A percentile compares a stretch with the other conserved stretches of the same genome.
phyloP scores from a whole-genome alignment of 2,888 invertebrate genomes.

The Epiblema foenella region DNA sequence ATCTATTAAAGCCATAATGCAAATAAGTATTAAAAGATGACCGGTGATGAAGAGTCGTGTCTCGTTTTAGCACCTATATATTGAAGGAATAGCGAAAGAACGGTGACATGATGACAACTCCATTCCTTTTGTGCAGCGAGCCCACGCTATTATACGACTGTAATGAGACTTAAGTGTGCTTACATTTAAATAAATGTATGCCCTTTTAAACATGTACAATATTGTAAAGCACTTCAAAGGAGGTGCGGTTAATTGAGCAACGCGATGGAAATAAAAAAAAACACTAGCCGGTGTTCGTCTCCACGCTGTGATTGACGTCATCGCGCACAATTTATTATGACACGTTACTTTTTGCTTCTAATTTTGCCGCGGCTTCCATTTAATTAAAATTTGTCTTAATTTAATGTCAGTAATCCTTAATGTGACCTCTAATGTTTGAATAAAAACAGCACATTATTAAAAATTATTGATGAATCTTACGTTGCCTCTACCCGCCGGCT shows the following conservation, averaged over 20 bases:
- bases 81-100: conserved; percentile 14
- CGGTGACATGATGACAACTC: conserved; percentile 21
- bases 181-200: not conserved
- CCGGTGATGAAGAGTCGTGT: not conserved
- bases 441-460: not conserved
- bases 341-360: conserved; percentile 55
- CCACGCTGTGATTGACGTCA: conserved; percentile 64
- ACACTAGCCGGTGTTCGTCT: conserved; percentile 54
- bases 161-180: conserved; percentile 1
- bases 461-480: conserved; percentile 5
- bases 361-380: conserved; percentile 21
- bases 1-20: not conserved
- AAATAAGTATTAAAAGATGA: not conserved
- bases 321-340: conserved; percentile 64
- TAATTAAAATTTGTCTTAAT: conserved; percentile 18
- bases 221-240: conserved; percentile 67
- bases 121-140: conserved; percentile 24
- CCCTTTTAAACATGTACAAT: conserved; percentile 42
- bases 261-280: conserved; percentile 58
- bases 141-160: not conserved
- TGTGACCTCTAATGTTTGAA: not conserved
- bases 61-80: conserved; percentile 19
- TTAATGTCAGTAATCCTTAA: not conserved
- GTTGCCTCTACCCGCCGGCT: conserved; percentile 51
- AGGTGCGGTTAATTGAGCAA: conserved; percentile 70